Percentiles rank a stretch among this genome's conserved stretches.
Conservation (phyloP, 2,888 invertebrate species). For the Lamellibrachia satsuma region DNA sequence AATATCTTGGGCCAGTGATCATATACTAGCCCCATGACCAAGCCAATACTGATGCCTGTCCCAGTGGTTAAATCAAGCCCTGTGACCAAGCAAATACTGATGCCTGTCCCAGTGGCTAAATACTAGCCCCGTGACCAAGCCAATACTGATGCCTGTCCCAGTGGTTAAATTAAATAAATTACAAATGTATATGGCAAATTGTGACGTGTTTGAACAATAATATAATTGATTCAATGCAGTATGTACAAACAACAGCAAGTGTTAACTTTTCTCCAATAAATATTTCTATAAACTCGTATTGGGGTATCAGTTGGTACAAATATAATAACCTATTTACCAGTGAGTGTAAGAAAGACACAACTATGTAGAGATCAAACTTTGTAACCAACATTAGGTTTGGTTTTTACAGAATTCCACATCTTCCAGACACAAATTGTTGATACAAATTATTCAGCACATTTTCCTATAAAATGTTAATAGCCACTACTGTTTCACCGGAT, state of each 20-base stretch:
- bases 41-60: too few species aligned
- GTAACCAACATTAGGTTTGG: neutral
- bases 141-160: too few species aligned
- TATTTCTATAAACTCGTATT: neutral
- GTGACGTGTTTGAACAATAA: too few species aligned
- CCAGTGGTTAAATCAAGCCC: too few species aligned
- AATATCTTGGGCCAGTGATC: neutral
- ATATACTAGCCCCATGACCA: neutral
- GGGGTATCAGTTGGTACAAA: neutral
- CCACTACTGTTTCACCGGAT: neutral
- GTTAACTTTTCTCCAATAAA: neutral
- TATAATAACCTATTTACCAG: conserved; percentile 21
- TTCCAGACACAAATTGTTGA: too few species aligned
- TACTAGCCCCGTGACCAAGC: too few species aligned
- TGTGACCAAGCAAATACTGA: too few species aligned
- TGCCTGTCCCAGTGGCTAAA: too few species aligned
- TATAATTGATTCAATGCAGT: too few species aligned
- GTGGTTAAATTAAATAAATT: too few species aligned
- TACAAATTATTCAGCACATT: neutral
- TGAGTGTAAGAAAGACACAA: neutral
- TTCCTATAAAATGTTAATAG: neutral
- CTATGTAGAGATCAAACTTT: neutral
- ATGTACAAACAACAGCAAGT: neutral
- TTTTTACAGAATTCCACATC: neutral
- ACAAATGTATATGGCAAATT: too few species aligned